Evolutionary conservation across 2,797 vertebrate genomes (phyloP).

Genomic region (Scyliorhinus canicula): DNA sequence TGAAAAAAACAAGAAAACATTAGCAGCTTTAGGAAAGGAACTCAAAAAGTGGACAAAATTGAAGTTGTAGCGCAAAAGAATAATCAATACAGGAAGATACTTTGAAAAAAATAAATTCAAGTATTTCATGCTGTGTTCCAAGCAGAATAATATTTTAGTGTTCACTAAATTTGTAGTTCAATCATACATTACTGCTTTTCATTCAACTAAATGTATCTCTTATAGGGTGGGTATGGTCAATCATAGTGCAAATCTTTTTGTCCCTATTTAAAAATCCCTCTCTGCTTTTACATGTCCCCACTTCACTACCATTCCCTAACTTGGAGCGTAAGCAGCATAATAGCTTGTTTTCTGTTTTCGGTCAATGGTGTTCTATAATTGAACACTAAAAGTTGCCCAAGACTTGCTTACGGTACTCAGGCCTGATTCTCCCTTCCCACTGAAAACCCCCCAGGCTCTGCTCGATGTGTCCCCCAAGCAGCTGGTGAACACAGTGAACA

Average conservation of each 20-base stretch:
- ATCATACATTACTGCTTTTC: not conserved
- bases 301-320: not conserved
- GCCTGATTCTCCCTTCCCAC: not conserved
- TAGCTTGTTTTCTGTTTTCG: not conserved
- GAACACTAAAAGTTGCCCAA: not conserved
- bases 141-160: conserved; percentile 10
- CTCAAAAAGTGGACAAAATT: not conserved
- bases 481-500: not conserved
- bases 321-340: not conserved
- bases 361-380: not conserved
- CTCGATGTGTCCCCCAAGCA: not conserved
- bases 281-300: too few species aligned
- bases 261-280: not conserved
- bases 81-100: not conserved
- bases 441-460: not conserved
- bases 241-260: not conserved
- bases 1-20: not conserved
- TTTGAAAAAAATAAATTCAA: not conserved
- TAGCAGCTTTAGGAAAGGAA: not conserved
- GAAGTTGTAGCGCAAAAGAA: not conserved
- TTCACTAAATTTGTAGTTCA: not conserved
- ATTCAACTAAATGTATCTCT: not conserved
- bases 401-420: not conserved
- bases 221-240: not conserved
- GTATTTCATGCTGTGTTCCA: not conserved